Evolutionary conservation across 2,888 invertebrate genomes (phyloP).

Genomic region (Diadegma fenestrale): DNA sequence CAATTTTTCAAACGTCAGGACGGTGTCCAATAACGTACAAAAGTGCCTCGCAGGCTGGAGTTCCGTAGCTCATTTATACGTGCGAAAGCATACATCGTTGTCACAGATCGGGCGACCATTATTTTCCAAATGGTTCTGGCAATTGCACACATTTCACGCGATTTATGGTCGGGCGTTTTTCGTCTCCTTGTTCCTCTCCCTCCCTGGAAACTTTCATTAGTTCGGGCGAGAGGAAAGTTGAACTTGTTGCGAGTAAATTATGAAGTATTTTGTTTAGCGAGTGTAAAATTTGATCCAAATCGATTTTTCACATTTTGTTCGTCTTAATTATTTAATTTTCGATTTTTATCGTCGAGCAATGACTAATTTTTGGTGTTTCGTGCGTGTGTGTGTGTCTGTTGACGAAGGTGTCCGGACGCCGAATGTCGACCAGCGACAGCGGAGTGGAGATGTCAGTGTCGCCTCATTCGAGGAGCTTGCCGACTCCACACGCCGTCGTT

Average conservation of each 20-base stretch:
- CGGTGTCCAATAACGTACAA: neutral
- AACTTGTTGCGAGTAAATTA: slow-evolving; percentile 59
- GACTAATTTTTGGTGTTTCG: slow-evolving; percentile 10
- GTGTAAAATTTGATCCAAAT: slow-evolving; percentile 42
- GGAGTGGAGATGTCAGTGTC: slow-evolving; percentile 85
- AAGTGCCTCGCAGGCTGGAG: neutral
- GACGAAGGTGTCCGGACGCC: slow-evolving; percentile 85
- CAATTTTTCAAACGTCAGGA: neutral
- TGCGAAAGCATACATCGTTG: slow-evolving; percentile 31
- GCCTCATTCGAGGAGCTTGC: slow-evolving; percentile 82
- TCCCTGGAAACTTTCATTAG: neutral
- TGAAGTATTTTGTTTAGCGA: neutral
- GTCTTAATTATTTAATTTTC: neutral
- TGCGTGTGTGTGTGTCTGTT: neutral
- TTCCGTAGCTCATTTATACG: slow-evolving; percentile 1
- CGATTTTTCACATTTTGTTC: slow-evolving; percentile 32
- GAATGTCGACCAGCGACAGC: slow-evolving; percentile 86
- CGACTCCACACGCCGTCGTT: slow-evolving; percentile 80
- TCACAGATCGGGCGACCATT: slow-evolving; percentile 58
- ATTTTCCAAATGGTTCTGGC: slow-evolving; percentile 55
- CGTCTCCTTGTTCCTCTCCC: neutral
- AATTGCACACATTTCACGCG: slow-evolving; percentile 55
- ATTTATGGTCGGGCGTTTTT: slow-evolving; percentile 51
- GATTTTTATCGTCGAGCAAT: neutral
- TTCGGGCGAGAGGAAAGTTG: slow-evolving; percentile 42